phyloP scores from a whole-genome alignment of 2,888 invertebrate genomes.

The Andrena dorsata region DNA sequence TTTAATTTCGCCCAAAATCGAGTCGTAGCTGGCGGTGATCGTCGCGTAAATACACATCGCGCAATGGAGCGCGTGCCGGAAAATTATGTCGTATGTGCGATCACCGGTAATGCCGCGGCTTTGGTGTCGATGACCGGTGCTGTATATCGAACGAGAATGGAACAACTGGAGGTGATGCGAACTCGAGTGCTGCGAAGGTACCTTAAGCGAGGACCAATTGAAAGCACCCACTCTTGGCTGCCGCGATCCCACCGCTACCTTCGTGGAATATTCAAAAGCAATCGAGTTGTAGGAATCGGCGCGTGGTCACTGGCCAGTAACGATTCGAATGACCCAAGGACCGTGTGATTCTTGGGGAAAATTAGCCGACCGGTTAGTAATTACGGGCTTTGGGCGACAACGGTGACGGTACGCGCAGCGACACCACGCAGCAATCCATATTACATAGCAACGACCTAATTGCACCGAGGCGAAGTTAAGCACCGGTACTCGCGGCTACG shows the following conservation, averaged over 20 bases:
- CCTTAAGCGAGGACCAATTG: too few relatives aligned
- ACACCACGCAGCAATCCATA: conserved; percentile 14
- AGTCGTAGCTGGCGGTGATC: background rate
- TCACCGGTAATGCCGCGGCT: background rate
- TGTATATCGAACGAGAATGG: background rate
- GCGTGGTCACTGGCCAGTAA: background rate
- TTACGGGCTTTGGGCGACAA: background rate
- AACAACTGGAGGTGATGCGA: background rate
- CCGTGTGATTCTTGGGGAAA: too few relatives aligned
- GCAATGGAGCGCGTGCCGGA: background rate
- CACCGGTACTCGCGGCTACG: conserved; percentile 21
- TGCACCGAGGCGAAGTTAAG: conserved; percentile 39
- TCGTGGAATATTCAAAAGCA: too few relatives aligned
- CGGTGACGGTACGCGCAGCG: background rate
- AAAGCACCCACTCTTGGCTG: too few relatives aligned
- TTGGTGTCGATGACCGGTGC: background rate
- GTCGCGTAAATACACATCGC: background rate
- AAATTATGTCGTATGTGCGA: background rate
- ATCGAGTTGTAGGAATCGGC: background rate
- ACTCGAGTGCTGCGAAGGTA: too few relatives aligned
- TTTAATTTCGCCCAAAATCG: conserved; percentile 21
- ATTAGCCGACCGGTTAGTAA: too few relatives aligned
- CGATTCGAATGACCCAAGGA: background rate
- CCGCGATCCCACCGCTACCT: too few relatives aligned
- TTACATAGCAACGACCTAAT: conserved; percentile 41